phyloP scores from a whole-genome alignment of 2,797 vertebrate species.

The Luscinia megarhynchos region DNA sequence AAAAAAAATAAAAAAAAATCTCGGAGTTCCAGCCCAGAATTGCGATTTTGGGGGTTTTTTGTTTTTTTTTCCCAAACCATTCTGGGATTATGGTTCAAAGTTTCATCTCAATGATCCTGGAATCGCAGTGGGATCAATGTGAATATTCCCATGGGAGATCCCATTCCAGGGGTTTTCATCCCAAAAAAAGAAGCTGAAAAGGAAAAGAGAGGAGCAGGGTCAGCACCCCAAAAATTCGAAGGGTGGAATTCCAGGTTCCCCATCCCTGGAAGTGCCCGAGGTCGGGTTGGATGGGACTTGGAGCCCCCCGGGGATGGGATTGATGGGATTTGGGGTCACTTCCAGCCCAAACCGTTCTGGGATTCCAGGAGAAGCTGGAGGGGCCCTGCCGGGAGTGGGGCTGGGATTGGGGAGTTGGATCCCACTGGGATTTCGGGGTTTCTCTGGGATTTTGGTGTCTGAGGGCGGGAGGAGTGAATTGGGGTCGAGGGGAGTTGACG shows the following conservation, averaged over 20 bases:
- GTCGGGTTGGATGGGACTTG: background rate
- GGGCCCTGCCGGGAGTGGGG: background rate
- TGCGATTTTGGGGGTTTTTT: background rate
- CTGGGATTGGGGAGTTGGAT: background rate
- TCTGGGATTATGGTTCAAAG: background rate
- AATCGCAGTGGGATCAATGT: background rate
- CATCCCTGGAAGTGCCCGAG: background rate
- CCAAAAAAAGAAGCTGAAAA: too few species aligned
- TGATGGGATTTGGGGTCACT: background rate
- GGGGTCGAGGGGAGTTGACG: background rate
- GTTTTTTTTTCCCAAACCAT: background rate
- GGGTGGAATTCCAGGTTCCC: too few species aligned
- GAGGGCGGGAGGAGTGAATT: background rate
- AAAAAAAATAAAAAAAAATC: background rate
- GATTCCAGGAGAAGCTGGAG: background rate
- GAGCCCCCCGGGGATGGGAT: background rate
- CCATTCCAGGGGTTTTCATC: background rate
- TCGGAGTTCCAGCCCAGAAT: too few species aligned
- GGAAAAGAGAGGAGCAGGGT: too few species aligned
- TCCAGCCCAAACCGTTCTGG: background rate
- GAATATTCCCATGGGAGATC: background rate
- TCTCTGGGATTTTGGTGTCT: background rate
- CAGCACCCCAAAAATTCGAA: background rate
- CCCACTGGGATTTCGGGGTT: background rate
- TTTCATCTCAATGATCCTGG: background rate